phyloP scores from a whole-genome alignment of 2,797 vertebrate genomes.

The Tinamus major region DNA sequence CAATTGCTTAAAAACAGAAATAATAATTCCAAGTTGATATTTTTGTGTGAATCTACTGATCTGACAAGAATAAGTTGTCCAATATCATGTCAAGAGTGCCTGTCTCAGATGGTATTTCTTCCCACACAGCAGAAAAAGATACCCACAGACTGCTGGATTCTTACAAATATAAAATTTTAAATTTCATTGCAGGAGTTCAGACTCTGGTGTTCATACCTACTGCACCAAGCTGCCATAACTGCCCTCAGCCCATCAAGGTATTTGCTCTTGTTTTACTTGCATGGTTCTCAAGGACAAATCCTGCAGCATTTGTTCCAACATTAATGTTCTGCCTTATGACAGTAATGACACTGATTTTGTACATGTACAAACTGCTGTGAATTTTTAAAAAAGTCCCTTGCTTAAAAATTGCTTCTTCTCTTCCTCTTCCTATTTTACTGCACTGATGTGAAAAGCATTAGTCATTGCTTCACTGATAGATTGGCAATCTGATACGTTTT shows the following conservation, averaged over 20 bases:
- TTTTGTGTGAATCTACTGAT: not conserved
- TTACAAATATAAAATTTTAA: not conserved
- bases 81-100: accelerated
- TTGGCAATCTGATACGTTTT: not conserved
- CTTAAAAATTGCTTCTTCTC: not conserved
- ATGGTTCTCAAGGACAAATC: not conserved
- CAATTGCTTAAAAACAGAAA: too few relatives aligned
- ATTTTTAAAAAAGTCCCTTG: not conserved
- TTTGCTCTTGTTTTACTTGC: not conserved
- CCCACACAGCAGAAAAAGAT: not conserved
- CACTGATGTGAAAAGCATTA: not conserved
- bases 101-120: not conserved
- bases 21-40: too few relatives aligned
- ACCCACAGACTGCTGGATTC: not conserved
- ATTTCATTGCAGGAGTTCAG: not conserved
- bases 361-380: too few relatives aligned
- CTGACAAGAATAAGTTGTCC: not conserved
- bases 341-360: not conserved
- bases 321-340: not conserved
- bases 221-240: not conserved
- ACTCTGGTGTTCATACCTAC: not conserved
- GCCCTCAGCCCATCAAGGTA: accelerated
- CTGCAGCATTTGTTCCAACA: not conserved
- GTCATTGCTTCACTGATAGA: not conserved
- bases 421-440: not conserved